A percentile compares a stretch with the other conserved stretches of the same genome.
Conservation (phyloP, 2,888 invertebrate species). For the Synanthedon myopaeformis region DNA sequence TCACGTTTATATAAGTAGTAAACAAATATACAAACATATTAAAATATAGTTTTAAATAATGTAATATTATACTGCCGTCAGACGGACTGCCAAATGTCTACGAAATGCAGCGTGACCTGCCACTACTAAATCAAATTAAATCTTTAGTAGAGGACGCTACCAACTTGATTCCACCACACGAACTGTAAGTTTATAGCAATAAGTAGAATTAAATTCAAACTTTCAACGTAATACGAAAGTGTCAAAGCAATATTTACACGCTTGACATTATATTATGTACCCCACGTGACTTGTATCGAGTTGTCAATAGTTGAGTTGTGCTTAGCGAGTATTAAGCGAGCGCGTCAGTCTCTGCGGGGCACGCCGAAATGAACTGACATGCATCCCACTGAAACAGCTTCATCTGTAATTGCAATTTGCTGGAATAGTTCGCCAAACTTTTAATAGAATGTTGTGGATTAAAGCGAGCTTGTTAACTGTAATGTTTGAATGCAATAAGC, state of each 20-base stretch:
- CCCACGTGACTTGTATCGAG: neutral
- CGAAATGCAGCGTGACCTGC: too few species aligned
- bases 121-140: too few species aligned
- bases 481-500: neutral
- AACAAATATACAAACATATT: too few species aligned
- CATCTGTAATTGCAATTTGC: neutral
- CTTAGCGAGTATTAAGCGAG: neutral
- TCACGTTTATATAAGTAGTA: too few species aligned
- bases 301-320: neutral
- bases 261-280: neutral
- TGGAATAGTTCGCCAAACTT: neutral
- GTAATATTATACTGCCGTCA: too few species aligned
- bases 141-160: too few species aligned
- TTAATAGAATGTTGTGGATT: neutral
- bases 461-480: neutral
- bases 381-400: neutral
- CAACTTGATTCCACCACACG: too few species aligned
- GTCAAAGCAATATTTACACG: neutral
- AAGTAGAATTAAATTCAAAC: neutral
- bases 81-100: too few species aligned
- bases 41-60: too few species aligned
- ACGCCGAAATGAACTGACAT: neutral
- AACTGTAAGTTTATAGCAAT: neutral
- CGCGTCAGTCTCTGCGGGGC: neutral
- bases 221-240: neutral